phyloP scores from a whole-genome alignment of 2,888 invertebrate genomes.

The Ashinkailepas kermadecensis region DNA sequence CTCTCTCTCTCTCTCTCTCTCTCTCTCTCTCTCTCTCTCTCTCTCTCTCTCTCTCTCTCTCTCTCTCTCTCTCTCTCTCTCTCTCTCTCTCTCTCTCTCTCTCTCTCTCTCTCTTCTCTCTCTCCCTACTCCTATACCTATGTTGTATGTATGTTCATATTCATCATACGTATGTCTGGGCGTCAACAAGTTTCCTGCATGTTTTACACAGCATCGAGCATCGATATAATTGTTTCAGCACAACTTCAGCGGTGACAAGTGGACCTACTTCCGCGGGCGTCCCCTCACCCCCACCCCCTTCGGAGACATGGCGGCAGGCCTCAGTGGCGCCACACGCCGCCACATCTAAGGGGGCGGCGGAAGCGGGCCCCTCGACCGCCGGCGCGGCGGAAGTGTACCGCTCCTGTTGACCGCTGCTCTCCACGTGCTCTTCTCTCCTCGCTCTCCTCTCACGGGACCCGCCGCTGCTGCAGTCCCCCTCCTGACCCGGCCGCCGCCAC shows the following conservation, averaged over 20 bases:
- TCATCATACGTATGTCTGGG: too few species aligned
- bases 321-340: too few species aligned
- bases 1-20: not conserved
- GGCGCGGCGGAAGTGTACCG: not conserved
- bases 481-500: constrained; percentile 23
- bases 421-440: constrained; percentile 21
- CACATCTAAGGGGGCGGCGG: too few species aligned
- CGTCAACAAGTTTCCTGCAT: too few species aligned
- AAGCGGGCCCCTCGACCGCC: too few species aligned
- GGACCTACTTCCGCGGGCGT: too few species aligned
- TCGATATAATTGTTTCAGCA: too few species aligned
- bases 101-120: not conserved
- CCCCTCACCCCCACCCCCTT: too few species aligned
- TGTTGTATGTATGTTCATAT: not conserved
- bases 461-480: constrained; percentile 23
- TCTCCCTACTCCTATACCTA: not conserved
- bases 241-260: too few species aligned
- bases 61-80: not conserved
- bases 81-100: not conserved
- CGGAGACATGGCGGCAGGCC: too few species aligned
- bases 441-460: constrained; percentile 5
- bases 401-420: not conserved
- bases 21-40: not conserved
- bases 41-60: not conserved
- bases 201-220: too few species aligned